Evolutionary conservation across 1,140 invertebrate genomes (phyloP).

Genomic region (Carposina sasakii): DNA sequence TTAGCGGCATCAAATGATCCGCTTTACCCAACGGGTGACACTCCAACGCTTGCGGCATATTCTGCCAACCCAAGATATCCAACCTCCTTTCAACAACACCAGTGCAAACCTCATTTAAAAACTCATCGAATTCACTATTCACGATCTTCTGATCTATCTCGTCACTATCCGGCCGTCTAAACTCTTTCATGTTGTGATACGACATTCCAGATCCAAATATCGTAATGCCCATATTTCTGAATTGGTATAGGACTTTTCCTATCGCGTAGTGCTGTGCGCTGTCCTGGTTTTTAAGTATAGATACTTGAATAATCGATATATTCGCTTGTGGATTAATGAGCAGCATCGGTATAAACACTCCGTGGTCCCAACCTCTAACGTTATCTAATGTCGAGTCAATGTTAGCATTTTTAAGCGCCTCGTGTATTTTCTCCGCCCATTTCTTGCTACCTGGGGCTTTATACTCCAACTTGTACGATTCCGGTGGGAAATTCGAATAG

Average conservation of each 20-base stretch:
- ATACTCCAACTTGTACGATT: slow-evolving; percentile 22
- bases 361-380: slow-evolving; percentile 65
- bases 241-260: slow-evolving; percentile 44
- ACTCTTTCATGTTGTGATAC: slow-evolving; percentile 63
- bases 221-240: slow-evolving; percentile 55
- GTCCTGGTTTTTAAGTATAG: slow-evolving; percentile 48
- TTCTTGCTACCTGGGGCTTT: slow-evolving; percentile 12
- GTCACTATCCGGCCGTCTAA: slow-evolving; percentile 31
- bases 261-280: slow-evolving; percentile 51
- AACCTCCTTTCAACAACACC: slow-evolving; percentile 15
- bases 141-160: no score
- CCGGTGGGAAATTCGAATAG: slow-evolving; percentile 23
- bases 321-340: slow-evolving; percentile 37
- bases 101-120: slow-evolving; percentile 19
- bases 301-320: slow-evolving; percentile 58
- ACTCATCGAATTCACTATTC: slow-evolving; percentile 18
- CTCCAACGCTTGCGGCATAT: slow-evolving; percentile 13
- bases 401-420: slow-evolving; percentile 14
- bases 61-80: slow-evolving; percentile 24
- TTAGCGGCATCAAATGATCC: slow-evolving; percentile 37
- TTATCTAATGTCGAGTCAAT: slow-evolving; percentile 12
- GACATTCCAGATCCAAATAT: slow-evolving; percentile 63
- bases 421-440: slow-evolving; percentile 17
- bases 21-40: slow-evolving; percentile 25
- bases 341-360: slow-evolving; percentile 47